Percentiles rank a stretch among this genome's conserved stretches.
These are phyloP conservation scores for Xylophagus ater DNA, from an alignment of 2,888 invertebrate genomes.

Conservation along the genomic window DNA sequence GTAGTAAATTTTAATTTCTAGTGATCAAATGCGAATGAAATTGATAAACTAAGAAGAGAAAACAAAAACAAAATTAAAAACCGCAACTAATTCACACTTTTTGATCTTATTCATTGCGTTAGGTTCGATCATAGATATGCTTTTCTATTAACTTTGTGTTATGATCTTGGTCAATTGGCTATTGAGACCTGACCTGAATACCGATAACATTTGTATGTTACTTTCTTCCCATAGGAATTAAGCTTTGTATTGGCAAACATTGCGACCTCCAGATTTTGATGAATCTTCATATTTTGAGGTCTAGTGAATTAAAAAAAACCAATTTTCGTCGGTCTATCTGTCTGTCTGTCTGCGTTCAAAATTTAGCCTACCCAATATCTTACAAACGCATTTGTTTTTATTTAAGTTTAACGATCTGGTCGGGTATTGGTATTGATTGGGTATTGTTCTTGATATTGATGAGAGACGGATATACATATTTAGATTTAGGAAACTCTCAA, in stretches of 20 bases:
- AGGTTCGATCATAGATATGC: constrained; percentile 1
- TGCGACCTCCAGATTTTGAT: neutral
- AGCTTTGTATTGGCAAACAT: neutral
- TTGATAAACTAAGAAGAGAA: constrained; percentile 1
- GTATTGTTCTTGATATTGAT: too few species aligned
- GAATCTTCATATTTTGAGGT: too few species aligned
- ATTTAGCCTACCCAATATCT: too few species aligned
- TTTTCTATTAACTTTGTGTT: constrained; percentile 6
- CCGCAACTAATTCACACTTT: constrained; percentile 1
- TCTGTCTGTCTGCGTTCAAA: too few species aligned
- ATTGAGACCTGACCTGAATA: constrained; percentile 9
- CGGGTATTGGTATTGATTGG: too few species aligned
- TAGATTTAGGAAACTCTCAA: too few species aligned
- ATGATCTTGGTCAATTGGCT: constrained; percentile 4
- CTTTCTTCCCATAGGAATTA: neutral
- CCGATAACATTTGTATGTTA: constrained; percentile 6
- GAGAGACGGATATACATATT: too few species aligned
- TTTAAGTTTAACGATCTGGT: too few species aligned
- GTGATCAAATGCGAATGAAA: neutral
- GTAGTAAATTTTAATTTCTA: neutral
- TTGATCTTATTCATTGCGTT: constrained; percentile 2
- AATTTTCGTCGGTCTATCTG: too few species aligned
- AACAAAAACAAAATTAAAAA: constrained; percentile 7
- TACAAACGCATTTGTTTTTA: too few species aligned
- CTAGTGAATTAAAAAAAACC: too few species aligned